Evolutionary conservation across 1,140 invertebrate genomes (phyloP).

Genomic region (Magallana angulata): DNA sequence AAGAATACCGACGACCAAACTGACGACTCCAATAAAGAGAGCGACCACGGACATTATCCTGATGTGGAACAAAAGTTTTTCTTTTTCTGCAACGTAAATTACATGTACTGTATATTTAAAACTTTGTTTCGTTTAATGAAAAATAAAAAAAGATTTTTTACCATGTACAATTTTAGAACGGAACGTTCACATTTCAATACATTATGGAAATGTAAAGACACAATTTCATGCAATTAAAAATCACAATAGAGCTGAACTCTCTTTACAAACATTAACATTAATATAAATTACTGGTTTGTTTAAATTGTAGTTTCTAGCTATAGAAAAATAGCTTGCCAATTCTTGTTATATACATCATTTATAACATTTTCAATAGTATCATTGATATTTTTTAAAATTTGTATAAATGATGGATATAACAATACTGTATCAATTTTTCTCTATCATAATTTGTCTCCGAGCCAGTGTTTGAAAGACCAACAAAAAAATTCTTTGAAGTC

Average conservation of each 20-base stretch:
- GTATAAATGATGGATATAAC: too few relatives aligned
- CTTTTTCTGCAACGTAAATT: neutral
- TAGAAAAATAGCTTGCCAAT: too few relatives aligned
- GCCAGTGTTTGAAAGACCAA: too few relatives aligned
- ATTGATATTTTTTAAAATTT: too few relatives aligned
- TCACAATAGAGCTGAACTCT: neutral
- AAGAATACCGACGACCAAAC: neutral
- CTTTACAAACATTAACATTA: neutral
- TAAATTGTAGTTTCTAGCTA: too few relatives aligned
- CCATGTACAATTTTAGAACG: too few relatives aligned
- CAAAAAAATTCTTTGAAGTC: too few relatives aligned
- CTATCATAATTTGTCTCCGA: too few relatives aligned
- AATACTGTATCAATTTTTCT: too few relatives aligned
- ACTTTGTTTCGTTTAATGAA: neutral
- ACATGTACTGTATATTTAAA: neutral
- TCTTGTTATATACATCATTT: too few relatives aligned
- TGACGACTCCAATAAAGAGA: neutral
- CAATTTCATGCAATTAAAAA: neutral
- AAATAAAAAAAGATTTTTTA: too few relatives aligned
- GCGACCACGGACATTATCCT: neutral
- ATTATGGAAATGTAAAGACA: neutral
- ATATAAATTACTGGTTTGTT: neutral
- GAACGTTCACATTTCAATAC: neutral
- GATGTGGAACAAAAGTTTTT: neutral
- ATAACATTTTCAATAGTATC: too few relatives aligned